These are phyloP conservation scores for Brachionichthys hirsutus DNA, from an alignment of 2,113 vertebrate genomes.

Conservation along the genomic window DNA sequence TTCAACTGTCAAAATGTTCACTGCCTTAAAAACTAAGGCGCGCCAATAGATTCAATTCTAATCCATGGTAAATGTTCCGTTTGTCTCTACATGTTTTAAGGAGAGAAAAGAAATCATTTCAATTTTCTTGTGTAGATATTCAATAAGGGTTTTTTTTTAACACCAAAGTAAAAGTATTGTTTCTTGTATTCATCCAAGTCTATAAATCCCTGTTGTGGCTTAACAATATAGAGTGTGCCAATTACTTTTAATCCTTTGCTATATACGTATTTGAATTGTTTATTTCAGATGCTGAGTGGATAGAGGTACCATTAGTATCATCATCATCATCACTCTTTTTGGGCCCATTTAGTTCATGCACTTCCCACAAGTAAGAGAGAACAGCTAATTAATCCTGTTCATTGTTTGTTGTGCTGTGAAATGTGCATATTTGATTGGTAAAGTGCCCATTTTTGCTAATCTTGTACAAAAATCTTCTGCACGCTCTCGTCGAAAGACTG, in stretches of 20 bases:
- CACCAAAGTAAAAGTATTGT: too few relatives aligned
- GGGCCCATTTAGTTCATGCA: background rate
- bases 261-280: background rate
- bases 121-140: too few relatives aligned
- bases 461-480: conserved; percentile 34
- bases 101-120: too few relatives aligned
- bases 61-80: too few relatives aligned
- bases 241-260: background rate
- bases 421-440: conserved; percentile 27
- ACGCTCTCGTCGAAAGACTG: conserved; percentile 14
- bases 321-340: background rate
- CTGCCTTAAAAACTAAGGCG: too few relatives aligned
- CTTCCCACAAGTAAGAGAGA: conserved; percentile 2
- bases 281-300: background rate
- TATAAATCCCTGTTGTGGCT: too few relatives aligned
- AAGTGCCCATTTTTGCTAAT: conserved; percentile 24
- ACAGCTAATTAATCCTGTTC: background rate
- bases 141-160: too few relatives aligned
- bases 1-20: too few relatives aligned
- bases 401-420: conserved; percentile 21
- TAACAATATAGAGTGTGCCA: too few relatives aligned
- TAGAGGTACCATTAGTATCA: background rate
- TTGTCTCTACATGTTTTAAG: too few relatives aligned
- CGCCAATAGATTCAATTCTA: too few relatives aligned
- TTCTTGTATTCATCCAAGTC: too few relatives aligned